Evolutionary conservation across 2,797 vertebrate genomes (phyloP), one percentile per base, ranked within the genome.

Genomic region (Neosalanx taihuensis): DNA sequence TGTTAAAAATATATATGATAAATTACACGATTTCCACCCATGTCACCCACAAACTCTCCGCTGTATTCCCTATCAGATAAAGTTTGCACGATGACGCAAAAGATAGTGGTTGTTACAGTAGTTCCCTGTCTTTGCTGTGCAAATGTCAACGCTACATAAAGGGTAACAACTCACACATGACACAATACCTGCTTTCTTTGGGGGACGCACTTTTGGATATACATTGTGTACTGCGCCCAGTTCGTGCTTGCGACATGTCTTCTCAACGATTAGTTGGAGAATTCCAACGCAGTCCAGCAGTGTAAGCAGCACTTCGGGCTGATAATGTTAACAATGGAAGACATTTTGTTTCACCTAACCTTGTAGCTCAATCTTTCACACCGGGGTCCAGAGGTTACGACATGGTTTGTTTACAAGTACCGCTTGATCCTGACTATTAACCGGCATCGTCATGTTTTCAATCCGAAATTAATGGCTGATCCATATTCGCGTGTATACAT

Each of bases 311-410:
- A 59, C 63, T 64, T 60, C 53, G 68, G 73, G 77, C 69, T 74
- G 46, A 68, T 58, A 78, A 31, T 63, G 49, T 72, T 35, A 74
- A 76, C 76, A 78, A 75, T 75, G 73, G 79, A 53, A 72, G 79
- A 78, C 76, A 75, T 80, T 78, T 78, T 74, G 73, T 78, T 73
- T 69, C 64, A 74, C 68, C 64, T 76, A 67, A 53, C 65, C 65
- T 67, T 67, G 65, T 67, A 67, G 51, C 51, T 60, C 41, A 62
- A 33, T 31, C 26, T 3, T 70, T 69, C 67, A 70, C 33, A 63
- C 18, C 5, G 29, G 12, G 3, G 41, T 53, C 26, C 64, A 18
- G 65, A 29, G 46, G 26, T 67, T 53, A 15, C 62, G 18, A 37
- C 62, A n/a, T 23, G 20, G 12, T 60, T 60, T 60, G 58, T 60